phyloP scores from a whole-genome alignment of 2,113 vertebrate species.

The Mugil cephalus region DNA sequence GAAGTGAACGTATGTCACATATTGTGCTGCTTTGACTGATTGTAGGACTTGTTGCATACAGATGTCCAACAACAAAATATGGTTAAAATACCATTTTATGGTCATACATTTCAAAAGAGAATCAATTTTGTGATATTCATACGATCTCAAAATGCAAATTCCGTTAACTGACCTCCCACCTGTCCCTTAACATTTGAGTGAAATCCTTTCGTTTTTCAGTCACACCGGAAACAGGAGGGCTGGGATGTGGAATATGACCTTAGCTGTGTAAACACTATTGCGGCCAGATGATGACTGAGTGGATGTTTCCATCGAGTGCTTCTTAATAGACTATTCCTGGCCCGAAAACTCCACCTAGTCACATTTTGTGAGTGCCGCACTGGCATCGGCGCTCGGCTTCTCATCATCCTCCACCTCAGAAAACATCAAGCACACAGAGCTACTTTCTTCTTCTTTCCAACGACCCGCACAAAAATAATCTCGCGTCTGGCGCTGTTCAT shows the following conservation, averaged over 20 bases:
- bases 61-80: no score
- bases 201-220: slow-evolving; percentile 46
- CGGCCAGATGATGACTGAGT: slow-evolving; percentile 19
- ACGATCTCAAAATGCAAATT: no score
- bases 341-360: slow-evolving; percentile 18
- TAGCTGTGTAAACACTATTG: slow-evolving; percentile 52
- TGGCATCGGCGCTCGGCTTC: no score
- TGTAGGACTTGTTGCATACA: no score
- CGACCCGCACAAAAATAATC: not conserved
- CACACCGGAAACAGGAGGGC: slow-evolving; percentile 39
- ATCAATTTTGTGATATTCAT: no score
- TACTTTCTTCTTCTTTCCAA: slow-evolving; percentile 12
- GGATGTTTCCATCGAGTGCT: slow-evolving; percentile 53
- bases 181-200: slow-evolving; percentile 28
- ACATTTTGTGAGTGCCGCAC: not conserved
- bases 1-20: no score
- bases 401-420: slow-evolving; percentile 11
- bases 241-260: slow-evolving; percentile 30
- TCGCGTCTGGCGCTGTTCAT: not conserved
- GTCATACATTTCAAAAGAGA: no score
- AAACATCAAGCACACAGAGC: slow-evolving; percentile 15
- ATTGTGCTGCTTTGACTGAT: no score
- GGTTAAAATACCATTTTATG: no score
- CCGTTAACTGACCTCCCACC: no score
- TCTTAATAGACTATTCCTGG: slow-evolving; percentile 49